Evolutionary conservation across 2,888 invertebrate species (phyloP).

Genomic region (Brachynemurus nebulosus): DNA sequence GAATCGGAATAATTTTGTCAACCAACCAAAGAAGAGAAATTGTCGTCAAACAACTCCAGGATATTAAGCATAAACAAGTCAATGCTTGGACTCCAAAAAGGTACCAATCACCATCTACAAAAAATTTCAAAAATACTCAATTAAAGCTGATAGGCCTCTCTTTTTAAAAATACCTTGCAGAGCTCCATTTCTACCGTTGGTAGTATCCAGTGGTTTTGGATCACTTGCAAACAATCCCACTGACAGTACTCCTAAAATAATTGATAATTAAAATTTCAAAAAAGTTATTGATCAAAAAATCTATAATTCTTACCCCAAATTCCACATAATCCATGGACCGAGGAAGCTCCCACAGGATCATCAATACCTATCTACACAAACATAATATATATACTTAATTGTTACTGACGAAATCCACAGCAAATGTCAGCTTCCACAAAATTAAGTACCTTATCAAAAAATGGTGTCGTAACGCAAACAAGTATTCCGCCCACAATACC

Average conservation of each 20-base stretch:
- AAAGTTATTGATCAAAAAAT: too few relatives aligned
- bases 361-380: constrained; percentile 50
- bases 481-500: constrained; percentile 67
- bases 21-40: constrained; percentile 62
- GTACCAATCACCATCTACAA: constrained; percentile 74
- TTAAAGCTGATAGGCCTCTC: background rate
- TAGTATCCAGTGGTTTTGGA: constrained; percentile 67
- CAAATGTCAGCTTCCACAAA: background rate
- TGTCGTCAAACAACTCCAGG: constrained; percentile 64
- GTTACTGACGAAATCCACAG: too few relatives aligned
- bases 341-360: constrained; percentile 82
- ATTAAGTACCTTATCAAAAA: constrained; percentile 48
- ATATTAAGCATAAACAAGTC: constrained; percentile 50
- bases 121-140: background rate
- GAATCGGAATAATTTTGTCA: constrained; percentile 62
- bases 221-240: constrained; percentile 82
- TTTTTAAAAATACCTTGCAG: constrained; percentile 44
- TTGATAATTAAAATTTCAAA: background rate
- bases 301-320: constrained; percentile 49
- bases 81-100: constrained; percentile 71
- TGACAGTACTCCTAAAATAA: constrained; percentile 59
- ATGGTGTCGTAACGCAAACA: constrained; percentile 53
- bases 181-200: constrained; percentile 58
- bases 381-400: constrained; percentile 1
- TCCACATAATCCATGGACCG: constrained; percentile 73